Evolutionary conservation across 1,140 invertebrate species (phyloP), one percentile per base, ranked within the genome.

Genomic region (Pseudobourletiella spinata): DNA sequence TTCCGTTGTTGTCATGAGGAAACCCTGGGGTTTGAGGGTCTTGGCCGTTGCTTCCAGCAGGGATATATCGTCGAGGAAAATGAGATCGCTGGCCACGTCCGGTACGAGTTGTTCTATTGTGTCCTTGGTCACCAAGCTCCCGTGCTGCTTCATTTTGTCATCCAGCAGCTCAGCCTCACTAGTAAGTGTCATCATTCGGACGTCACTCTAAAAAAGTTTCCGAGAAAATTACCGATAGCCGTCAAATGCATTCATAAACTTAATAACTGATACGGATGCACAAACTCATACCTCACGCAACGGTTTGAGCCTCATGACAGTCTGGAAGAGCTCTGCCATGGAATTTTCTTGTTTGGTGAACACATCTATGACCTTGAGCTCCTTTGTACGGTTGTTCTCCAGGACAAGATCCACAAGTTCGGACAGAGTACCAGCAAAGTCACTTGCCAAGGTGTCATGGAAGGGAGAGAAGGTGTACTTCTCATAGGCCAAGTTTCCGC

Each of bases 21-120:
- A 54, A 88, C 89, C 11, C 79, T 78, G 74, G 98, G 98, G 73
- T 97, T 91, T 73, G 98, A 98, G 4, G 95, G 95, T 63, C 94
- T 80, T 0, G 98, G 79, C 63, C 89, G 77, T 11, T 98, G 78
- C 74, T 96, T 93, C 74, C 96, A 96, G 79, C 98, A 99, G 15
- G 96, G 79, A 72, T 98, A 2, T 25, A 15, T 63, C 42, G 42
- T 63, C 55, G 22, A 58, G 26, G 15, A 63, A 57, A 1, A 58
- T 55, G 16, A 63, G 25, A 51, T 63, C 52, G 14, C 14, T 2
- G 42, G 28, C 25, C 8, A 25, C 15, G 15, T 63, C 61, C 3
- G 61, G 61, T 11, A 58, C 26, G 11, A 63, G 30, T 57, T 63
- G 55, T 1, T 46, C 55, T 3, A 57, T 44, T 16, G 55, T 15